Evolutionary conservation across 2,797 vertebrate species (phyloP).

Genomic region (Gallirallus australis): DNA sequence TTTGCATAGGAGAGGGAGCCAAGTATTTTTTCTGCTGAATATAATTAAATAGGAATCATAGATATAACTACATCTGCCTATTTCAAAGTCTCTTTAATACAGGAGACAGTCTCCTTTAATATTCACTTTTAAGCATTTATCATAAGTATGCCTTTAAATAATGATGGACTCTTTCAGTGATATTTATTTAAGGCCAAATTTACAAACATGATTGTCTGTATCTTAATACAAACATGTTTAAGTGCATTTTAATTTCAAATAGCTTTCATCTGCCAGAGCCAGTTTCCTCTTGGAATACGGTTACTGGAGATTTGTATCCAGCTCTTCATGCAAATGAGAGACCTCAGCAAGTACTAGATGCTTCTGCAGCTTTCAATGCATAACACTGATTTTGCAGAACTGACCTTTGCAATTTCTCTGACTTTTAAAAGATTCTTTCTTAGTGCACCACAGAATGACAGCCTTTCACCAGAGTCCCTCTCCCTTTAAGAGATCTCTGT

Average conservation of each 20-base stretch:
- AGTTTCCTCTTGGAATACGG: not conserved
- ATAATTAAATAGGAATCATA: not conserved
- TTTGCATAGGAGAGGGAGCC: not conserved
- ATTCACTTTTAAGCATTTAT: not conserved
- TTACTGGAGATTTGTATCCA: not conserved
- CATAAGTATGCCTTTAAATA: not conserved
- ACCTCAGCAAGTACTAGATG: not conserved
- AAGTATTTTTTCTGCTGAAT: not conserved
- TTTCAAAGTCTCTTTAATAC: not conserved
- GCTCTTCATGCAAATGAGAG: not conserved
- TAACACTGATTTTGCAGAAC: not conserved
- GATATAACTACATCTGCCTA: not conserved
- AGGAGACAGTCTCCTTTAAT: not conserved
- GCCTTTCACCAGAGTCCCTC: not conserved
- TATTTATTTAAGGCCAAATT: not conserved
- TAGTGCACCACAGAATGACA: not conserved
- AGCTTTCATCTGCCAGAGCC: not conserved
- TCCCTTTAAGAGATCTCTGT: not conserved
- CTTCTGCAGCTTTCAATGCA: not conserved
- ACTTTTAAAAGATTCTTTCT: not conserved
- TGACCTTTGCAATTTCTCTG: not conserved
- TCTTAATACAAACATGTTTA: not conserved
- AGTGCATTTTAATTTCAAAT: not conserved
- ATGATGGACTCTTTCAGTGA: not conserved
- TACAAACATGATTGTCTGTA: not conserved